A percentile compares a stretch with the other conserved stretches of the same genome.
Conservation (phyloP, 2,797 vertebrate species). For the Argyrosomus regius region DNA sequence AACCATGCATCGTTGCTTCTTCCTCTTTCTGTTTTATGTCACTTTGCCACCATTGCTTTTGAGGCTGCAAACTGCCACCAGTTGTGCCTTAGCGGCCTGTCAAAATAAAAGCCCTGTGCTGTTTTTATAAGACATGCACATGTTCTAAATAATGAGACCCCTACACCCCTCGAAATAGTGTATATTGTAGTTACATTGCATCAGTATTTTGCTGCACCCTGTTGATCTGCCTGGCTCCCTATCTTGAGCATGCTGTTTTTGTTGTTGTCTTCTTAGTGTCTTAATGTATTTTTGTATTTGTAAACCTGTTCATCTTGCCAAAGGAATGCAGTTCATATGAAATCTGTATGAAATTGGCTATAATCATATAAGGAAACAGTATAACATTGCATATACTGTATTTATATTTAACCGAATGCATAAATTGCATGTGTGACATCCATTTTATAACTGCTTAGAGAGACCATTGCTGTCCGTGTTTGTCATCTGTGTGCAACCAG, state of each 20-base stretch:
- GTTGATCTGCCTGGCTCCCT: neutral
- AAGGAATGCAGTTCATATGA: neutral
- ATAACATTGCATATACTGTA: neutral
- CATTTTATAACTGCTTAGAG: slow-evolving; percentile 14
- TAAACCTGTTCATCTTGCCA: neutral
- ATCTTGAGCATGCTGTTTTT: neutral
- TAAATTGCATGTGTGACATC: neutral
- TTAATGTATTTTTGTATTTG: neutral
- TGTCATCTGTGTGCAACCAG: slow-evolving; percentile 42
- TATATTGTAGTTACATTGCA: neutral
- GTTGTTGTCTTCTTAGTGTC: neutral
- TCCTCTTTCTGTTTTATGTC: neutral
- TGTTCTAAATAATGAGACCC: too few species aligned
- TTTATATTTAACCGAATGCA: neutral
- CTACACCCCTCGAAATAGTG: neutral
- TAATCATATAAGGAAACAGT: neutral
- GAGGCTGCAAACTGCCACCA: neutral
- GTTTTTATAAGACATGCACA: too few species aligned
- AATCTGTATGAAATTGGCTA: neutral
- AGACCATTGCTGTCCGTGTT: slow-evolving; percentile 21
- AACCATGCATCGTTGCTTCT: neutral
- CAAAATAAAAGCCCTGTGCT: neutral
- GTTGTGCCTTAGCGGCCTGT: neutral
- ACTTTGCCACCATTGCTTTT: neutral
- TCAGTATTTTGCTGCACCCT: slow-evolving; percentile 3